A percentile compares a stretch with the other conserved stretches of the same genome.
These are phyloP conservation scores for Microdon myrmicae DNA, from an alignment of 2,888 invertebrate genomes.

Conservation along the genomic window DNA sequence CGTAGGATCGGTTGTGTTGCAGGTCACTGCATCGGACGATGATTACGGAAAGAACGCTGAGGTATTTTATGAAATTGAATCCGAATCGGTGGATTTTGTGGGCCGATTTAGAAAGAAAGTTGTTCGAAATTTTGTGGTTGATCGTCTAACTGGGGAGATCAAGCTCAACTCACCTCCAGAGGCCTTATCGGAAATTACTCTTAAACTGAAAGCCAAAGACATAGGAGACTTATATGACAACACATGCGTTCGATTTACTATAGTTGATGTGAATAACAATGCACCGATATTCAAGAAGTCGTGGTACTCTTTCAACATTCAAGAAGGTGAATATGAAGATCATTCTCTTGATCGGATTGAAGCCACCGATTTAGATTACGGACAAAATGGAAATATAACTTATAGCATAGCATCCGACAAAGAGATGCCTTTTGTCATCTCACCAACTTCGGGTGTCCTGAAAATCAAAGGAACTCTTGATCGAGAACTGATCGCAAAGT, in stretches of 20 bases:
- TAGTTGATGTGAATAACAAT: slow-evolving; percentile 85
- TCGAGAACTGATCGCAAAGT: slow-evolving; percentile 77
- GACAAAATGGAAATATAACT: slow-evolving; percentile 80
- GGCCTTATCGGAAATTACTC: slow-evolving; percentile 78
- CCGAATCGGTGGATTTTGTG: slow-evolving; percentile 73
- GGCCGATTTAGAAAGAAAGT: slow-evolving; percentile 64
- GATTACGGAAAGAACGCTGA: slow-evolving; percentile 78
- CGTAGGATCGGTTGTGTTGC: slow-evolving; percentile 76
- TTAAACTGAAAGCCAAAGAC: slow-evolving; percentile 82
- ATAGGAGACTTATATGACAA: slow-evolving; percentile 78
- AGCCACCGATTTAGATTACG: slow-evolving; percentile 83
- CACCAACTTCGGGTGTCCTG: slow-evolving; percentile 75
- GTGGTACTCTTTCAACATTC: slow-evolving; percentile 84
- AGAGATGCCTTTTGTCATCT: slow-evolving; percentile 76
- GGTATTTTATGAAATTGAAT: slow-evolving; percentile 76
- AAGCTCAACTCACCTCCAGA: slow-evolving; percentile 77
- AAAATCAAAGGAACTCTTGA: slow-evolving; percentile 81
- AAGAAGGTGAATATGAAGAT: slow-evolving; percentile 80
- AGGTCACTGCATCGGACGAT: slow-evolving; percentile 77
- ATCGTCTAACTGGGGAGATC: slow-evolving; percentile 80
- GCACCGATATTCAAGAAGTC: slow-evolving; percentile 84
- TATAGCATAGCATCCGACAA: slow-evolving; percentile 73
- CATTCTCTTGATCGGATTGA: slow-evolving; percentile 79
- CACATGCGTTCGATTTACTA: slow-evolving; percentile 76
- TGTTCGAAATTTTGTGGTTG: slow-evolving; percentile 74